These are phyloP conservation scores for Alloplasta piceator DNA, from an alignment of 2,888 invertebrate species.

Conservation along the genomic window DNA sequence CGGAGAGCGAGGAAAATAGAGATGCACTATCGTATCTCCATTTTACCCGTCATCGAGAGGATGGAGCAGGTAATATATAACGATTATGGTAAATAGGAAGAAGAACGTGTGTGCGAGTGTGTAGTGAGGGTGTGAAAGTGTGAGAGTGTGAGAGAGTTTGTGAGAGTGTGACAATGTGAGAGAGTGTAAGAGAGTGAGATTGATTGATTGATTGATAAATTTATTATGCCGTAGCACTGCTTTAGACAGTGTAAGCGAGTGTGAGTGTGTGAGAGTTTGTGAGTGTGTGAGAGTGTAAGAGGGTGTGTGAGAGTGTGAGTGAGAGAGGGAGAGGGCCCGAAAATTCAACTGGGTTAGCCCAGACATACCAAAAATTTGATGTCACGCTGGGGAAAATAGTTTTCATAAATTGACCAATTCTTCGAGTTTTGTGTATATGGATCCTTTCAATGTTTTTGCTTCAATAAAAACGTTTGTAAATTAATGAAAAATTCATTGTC, in stretches of 20 bases:
- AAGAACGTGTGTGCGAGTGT: too few species aligned
- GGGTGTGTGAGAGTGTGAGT: too few species aligned
- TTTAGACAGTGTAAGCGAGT: too few species aligned
- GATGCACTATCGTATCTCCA: background rate
- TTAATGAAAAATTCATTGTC: background rate
- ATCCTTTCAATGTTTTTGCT: background rate
- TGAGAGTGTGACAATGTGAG: too few species aligned
- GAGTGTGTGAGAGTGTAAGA: too few species aligned
- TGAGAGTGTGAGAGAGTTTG: too few species aligned
- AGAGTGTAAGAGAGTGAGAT: too few species aligned
- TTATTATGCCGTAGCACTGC: too few species aligned
- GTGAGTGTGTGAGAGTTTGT: too few species aligned
- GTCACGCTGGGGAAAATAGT: background rate
- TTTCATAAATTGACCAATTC: background rate
- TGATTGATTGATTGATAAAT: too few species aligned
- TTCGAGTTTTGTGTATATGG: background rate
- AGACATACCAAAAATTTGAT: conserved; percentile 2
- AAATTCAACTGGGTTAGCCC: conserved; percentile 32
- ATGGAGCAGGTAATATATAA: background rate
- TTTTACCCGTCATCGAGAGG: background rate
- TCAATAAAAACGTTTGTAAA: background rate
- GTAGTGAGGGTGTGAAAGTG: too few species aligned
- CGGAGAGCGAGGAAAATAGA: background rate
- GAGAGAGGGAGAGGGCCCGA: background rate
- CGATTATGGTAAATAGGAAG: background rate